Percentiles rank a stretch among this genome's conserved stretches.
Evolutionary conservation across 2,888 invertebrate genomes (phyloP).

Genomic region (Gandaritis pyraliata): DNA sequence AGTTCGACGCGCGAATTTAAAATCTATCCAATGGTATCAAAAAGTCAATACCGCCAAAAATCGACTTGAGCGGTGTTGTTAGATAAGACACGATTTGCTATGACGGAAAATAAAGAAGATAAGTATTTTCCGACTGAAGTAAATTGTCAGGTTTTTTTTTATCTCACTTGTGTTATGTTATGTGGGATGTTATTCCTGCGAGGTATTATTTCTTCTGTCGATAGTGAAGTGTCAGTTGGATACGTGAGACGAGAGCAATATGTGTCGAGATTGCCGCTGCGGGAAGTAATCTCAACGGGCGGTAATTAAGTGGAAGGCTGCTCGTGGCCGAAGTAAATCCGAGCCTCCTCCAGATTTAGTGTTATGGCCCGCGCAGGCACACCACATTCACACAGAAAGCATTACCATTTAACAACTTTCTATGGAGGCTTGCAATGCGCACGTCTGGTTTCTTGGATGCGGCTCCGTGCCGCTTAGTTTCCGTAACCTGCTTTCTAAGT

Average conservation of each 20-base stretch:
- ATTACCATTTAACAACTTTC: not conserved
- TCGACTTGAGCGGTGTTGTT: no score
- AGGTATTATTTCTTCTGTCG: constrained; percentile 20
- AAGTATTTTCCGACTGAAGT: no score
- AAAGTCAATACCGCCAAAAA: no score
- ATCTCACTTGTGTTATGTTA: no score
- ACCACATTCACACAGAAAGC: constrained; percentile 41
- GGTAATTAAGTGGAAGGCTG: constrained; percentile 73
- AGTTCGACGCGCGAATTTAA: no score
- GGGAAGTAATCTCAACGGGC: constrained; percentile 70
- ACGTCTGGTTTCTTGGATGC: not conserved
- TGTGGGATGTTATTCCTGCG: not conserved
- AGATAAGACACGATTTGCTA: no score
- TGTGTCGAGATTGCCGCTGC: constrained; percentile 53
- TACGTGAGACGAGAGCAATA: constrained; percentile 49
- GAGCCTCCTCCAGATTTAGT: constrained; percentile 78
- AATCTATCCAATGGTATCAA: no score
- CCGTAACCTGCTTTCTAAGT: constrained; percentile 13
- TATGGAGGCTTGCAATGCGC: not conserved
- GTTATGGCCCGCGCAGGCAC: constrained; percentile 71
- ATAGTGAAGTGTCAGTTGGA: constrained; percentile 45
- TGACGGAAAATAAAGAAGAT: no score
- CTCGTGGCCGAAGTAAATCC: constrained; percentile 67
- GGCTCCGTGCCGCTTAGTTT: not conserved
- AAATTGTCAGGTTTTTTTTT: no score